Percentiles rank a stretch among this genome's conserved stretches.
Evolutionary conservation across 1,140 invertebrate genomes (phyloP).

Genomic region (Atta texana): DNA sequence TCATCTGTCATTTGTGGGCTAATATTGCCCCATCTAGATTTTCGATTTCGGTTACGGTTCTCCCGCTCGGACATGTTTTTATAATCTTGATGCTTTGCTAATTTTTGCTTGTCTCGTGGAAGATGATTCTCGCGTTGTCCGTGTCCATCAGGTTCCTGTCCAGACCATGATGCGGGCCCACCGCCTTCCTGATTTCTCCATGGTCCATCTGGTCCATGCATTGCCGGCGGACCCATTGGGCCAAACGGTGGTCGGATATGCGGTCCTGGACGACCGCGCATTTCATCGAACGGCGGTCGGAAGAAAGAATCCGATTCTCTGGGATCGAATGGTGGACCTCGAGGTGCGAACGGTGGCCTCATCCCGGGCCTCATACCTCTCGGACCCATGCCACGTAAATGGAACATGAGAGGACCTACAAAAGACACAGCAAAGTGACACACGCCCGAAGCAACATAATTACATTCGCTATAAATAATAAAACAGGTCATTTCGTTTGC

Average conservation of each 20-base stretch:
- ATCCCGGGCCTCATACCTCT: constrained; percentile 84
- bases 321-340: constrained; percentile 82
- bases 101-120: constrained; percentile 66
- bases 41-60: constrained; percentile 80
- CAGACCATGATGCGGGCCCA: constrained; percentile 74
- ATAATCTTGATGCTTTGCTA: constrained; percentile 64
- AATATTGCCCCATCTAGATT: constrained; percentile 84
- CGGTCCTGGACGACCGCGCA: constrained; percentile 78
- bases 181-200: constrained; percentile 80
- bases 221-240: constrained; percentile 75
- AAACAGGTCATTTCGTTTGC: not conserved
- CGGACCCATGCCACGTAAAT: constrained; percentile 85
- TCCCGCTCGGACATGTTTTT: constrained; percentile 75
- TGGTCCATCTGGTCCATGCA: constrained; percentile 70
- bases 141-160: constrained; percentile 68
- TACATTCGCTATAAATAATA: constrained; percentile 10
- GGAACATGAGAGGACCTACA: constrained; percentile 86
- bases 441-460: constrained; percentile 34
- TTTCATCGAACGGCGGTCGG: constrained; percentile 83
- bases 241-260: constrained; percentile 81
- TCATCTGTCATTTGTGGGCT: constrained; percentile 80
- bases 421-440: constrained; percentile 33
- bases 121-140: constrained; percentile 73
- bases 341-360: constrained; percentile 82
- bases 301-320: constrained; percentile 82